phyloP scores from a whole-genome alignment of 2,888 invertebrate species.

The Gymnosoma rotundatum region DNA sequence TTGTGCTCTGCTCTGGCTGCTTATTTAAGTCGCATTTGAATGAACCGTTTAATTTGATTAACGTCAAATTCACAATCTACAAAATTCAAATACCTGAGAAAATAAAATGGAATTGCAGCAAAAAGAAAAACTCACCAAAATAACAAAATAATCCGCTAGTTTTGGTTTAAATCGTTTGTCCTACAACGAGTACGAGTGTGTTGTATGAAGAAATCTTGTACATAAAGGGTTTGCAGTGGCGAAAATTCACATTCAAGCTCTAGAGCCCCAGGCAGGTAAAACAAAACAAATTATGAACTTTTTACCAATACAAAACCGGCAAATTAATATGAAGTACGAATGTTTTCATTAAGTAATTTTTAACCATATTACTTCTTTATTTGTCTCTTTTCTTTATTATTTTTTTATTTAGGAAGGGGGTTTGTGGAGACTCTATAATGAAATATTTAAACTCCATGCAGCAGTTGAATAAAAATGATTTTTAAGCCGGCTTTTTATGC shows the following conservation, averaged over 20 bases:
- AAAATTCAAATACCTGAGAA: constrained; percentile 51
- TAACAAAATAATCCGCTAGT: constrained; percentile 28
- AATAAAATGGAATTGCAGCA: constrained; percentile 38
- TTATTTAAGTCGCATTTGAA: constrained; percentile 56
- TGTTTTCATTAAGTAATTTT: constrained; percentile 66
- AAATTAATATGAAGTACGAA: constrained; percentile 47
- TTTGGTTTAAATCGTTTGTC: constrained; percentile 41
- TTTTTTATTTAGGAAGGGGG: constrained; percentile 32
- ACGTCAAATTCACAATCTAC: constrained; percentile 61
- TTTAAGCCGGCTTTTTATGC: constrained; percentile 31
- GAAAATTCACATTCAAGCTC: constrained; percentile 15
- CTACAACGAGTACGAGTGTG: not conserved
- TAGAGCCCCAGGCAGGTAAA: constrained; percentile 3
- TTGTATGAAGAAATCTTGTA: not conserved
- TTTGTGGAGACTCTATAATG: constrained; percentile 6
- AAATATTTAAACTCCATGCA: not conserved
- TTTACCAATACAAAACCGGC: constrained; percentile 32
- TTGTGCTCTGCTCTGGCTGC: constrained; percentile 16
- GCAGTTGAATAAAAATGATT: constrained; percentile 37
- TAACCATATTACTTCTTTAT: constrained; percentile 27
- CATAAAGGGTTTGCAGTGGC: constrained; percentile 39
- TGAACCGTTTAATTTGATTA: constrained; percentile 70
- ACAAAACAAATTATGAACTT: constrained; percentile 63
- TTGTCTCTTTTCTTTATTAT: constrained; percentile 18
- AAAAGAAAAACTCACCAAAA: constrained; percentile 18